phyloP scores from a whole-genome alignment of 2,113 vertebrate species.

The rabbit (Oryctolagus cuniculus) region mOryCun1.1 NC_091439.1:16591501-16592000 shows the following conservation, averaged over 20 bases:
- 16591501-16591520: conserved; percentile 41
- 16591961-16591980: conserved; percentile 78
- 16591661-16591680: neutral
- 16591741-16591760: conserved; percentile 84
- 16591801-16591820: conserved; percentile 90
- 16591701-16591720: conserved; percentile 75
- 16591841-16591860: conserved; percentile 93
- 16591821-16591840: conserved; percentile 92
- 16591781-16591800: conserved; percentile 83
- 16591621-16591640: conserved; percentile 47
- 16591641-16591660: conserved; percentile 10
- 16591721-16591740: conserved; percentile 75
- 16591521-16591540: conserved; percentile 6
- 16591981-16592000: conserved; percentile 68
- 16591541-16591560: conserved; percentile 59
- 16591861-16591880: conserved; percentile 91
- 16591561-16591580: neutral
- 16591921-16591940: conserved; percentile 83
- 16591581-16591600: conserved; percentile 53
- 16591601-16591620: conserved; percentile 45
- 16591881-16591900: conserved; percentile 90
- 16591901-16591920: conserved; percentile 88
- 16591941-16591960: conserved; percentile 82
- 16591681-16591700: conserved; percentile 64
- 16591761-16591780: conserved; percentile 79